Conservation (phyloP, 2,888 invertebrate species). For the Zaprionus lineosus region DNA sequence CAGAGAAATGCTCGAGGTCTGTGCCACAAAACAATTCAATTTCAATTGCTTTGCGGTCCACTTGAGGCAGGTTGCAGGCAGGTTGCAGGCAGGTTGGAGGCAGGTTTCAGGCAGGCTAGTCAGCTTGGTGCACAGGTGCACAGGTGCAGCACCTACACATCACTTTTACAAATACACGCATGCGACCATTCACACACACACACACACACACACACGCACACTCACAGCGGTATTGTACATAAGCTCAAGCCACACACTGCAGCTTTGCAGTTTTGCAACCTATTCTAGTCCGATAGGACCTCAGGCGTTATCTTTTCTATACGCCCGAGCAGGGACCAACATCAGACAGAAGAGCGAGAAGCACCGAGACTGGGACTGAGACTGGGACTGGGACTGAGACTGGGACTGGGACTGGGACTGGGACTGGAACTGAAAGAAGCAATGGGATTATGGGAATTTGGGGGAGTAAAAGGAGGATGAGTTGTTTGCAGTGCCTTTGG, state of each 20-base stretch:
- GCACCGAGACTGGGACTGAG: background rate
- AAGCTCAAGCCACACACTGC: slow-evolving; percentile 28
- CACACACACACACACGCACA: slow-evolving; percentile 29
- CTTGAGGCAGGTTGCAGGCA: slow-evolving; percentile 57
- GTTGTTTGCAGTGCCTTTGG: slow-evolving; percentile 78
- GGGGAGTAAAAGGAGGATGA: slow-evolving; percentile 22
- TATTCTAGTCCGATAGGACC: slow-evolving; percentile 79
- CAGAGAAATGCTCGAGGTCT: slow-evolving; percentile 30
- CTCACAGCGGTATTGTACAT: slow-evolving; percentile 73
- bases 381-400: background rate
- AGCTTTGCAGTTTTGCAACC: slow-evolving; percentile 75
- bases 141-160: slow-evolving; percentile 59
- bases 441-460: no score
- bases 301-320: slow-evolving; percentile 80
- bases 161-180: no score
- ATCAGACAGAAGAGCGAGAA: slow-evolving; percentile 1
- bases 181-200: slow-evolving; percentile 26
- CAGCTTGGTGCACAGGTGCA: slow-evolving; percentile 18
- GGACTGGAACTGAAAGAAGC: background rate
- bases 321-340: slow-evolving; percentile 51
- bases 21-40: slow-evolving; percentile 70
- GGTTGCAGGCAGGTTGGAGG: slow-evolving; percentile 15
- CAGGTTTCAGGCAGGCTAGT: no score
- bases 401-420: no score
- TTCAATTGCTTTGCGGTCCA: slow-evolving; percentile 77